A percentile compares a stretch with the other conserved stretches of the same genome.
Conservation (phyloP, 1,140 invertebrate species). For the Andricus grossulariae region DNA sequence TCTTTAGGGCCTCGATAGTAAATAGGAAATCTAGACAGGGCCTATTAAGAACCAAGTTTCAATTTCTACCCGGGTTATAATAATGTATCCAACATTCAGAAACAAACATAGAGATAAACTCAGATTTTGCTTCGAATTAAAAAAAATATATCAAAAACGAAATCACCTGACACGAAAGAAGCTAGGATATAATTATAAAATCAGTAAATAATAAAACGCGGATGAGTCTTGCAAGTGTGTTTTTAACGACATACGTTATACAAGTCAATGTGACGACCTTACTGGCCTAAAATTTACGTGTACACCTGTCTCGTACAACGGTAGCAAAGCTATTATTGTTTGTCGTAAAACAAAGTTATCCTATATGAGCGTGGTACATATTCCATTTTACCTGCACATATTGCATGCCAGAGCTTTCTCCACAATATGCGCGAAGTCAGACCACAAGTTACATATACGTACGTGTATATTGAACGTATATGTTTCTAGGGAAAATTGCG, state of each 20-base stretch:
- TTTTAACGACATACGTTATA: slow-evolving; percentile 10
- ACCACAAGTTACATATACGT: neutral
- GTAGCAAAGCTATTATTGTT: slow-evolving; percentile 14
- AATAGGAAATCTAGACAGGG: too few relatives aligned
- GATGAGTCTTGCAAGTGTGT: slow-evolving; percentile 8
- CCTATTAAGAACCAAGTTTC: too few relatives aligned
- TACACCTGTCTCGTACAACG: slow-evolving; percentile 13
- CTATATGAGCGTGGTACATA: neutral
- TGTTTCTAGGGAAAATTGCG: neutral
- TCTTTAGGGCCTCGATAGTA: too few relatives aligned
- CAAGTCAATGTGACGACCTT: slow-evolving; percentile 16
- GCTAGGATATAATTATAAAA: neutral
- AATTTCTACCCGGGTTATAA: too few relatives aligned
- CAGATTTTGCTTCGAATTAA: neutral
- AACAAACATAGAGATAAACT: too few relatives aligned
- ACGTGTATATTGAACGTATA: neutral
- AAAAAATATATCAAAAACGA: neutral
- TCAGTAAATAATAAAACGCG: neutral
- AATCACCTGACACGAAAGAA: neutral
- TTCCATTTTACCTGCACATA: neutral
- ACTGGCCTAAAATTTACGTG: slow-evolving; percentile 9
- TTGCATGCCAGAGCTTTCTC: slow-evolving; percentile 19
- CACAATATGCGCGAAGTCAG: neutral
- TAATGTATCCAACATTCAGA: too few relatives aligned
- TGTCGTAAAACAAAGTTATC: slow-evolving; percentile 24